Evolutionary conservation across 2,797 vertebrate genomes (phyloP), one percentile per base, ranked within the genome.

Genomic region (Odontamblyopus rebecca): DNA sequence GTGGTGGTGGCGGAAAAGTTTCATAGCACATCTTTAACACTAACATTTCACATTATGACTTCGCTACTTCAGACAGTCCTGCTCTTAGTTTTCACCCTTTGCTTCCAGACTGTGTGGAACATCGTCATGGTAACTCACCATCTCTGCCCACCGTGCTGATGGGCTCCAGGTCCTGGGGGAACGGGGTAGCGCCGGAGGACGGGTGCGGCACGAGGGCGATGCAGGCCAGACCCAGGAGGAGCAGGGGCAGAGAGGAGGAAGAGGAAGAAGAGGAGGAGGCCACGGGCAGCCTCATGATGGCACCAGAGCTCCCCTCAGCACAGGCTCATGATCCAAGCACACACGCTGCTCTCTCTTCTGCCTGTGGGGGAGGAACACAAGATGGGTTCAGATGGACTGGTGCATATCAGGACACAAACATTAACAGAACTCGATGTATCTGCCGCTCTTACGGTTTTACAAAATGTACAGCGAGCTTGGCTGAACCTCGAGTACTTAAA

Each of bases 91-190:
- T 48, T 67, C 9, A 59, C 32, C 0, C 1, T 48, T 57, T 67
- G 69, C 63, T 78, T 73, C 67, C 29, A 50, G 65, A 53, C 69
- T 62, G 69, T 51, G 70, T 54, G 15, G 16, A 64, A 23, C 26
- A 65, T 87, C 64, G 19, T 78, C 72, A 82, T 78, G 76, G 79
- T 70, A 86, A 88, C 93, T 93, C 70, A 95, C 94, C 65, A 59
- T 94, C 93, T 83, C 88, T 88, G 77, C 90, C 92, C 72, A 94
- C 88, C 0, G 81, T 50, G 86, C 90, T 90, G 92, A 94, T 91
- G 35, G 94, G 92, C 70, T 95, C 93, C 85, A 95, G 86, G 89
- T 95, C 94, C 71, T 94, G 93, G 72, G 94, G 94, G 81, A 95
- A 95, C 61, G 94, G 92, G 16, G 84, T 81, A 57, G 88, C 91